Evolutionary conservation across 37 sponge, comb jelly and placozoan species (phyloP).

Genomic region (Spongilla lacustris): DNA sequence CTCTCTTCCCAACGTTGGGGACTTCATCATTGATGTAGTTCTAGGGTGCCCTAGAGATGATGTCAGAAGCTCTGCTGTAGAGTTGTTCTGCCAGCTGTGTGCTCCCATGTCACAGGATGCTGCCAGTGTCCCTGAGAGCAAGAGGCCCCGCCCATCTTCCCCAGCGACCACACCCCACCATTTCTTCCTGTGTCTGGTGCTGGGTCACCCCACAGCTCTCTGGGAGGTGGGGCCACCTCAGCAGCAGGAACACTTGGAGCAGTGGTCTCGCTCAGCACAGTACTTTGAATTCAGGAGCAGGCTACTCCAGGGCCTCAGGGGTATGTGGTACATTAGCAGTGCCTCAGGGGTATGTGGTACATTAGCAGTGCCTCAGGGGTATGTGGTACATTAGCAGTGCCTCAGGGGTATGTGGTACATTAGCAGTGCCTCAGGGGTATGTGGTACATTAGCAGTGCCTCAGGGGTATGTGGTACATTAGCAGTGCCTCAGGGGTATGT

Average conservation of each 20-base stretch:
- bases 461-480: too few species aligned
- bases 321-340: conserved; percentile 9
- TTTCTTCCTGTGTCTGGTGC: conserved; percentile 78
- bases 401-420: not conserved
- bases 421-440: too few species aligned
- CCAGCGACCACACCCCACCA: conserved; percentile 47
- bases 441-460: too few species aligned
- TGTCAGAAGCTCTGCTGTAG: conserved; percentile 25
- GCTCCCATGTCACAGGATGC: not conserved
- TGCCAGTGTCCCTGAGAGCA: not conserved
- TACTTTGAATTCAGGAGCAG: conserved; percentile 66
- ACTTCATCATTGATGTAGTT: conserved; percentile 73
- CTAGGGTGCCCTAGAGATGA: conserved; percentile 66
- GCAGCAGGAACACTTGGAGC: not conserved
- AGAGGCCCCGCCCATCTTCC: not conserved
- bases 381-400: not conserved
- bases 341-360: not conserved
- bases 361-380: not conserved
- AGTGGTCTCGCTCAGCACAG: conserved; percentile 62
- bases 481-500: too few species aligned
- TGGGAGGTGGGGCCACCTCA: conserved; percentile 36
- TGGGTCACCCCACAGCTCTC: conserved; percentile 21
- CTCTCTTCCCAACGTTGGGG: conserved; percentile 55
- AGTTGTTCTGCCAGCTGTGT: conserved; percentile 33
- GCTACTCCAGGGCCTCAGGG: conserved; percentile 42